A percentile compares a stretch with the other conserved stretches of the same genome.
phyloP scores from a whole-genome alignment of 1,140 invertebrate species.

The Cyclargus thomasi region DNA sequence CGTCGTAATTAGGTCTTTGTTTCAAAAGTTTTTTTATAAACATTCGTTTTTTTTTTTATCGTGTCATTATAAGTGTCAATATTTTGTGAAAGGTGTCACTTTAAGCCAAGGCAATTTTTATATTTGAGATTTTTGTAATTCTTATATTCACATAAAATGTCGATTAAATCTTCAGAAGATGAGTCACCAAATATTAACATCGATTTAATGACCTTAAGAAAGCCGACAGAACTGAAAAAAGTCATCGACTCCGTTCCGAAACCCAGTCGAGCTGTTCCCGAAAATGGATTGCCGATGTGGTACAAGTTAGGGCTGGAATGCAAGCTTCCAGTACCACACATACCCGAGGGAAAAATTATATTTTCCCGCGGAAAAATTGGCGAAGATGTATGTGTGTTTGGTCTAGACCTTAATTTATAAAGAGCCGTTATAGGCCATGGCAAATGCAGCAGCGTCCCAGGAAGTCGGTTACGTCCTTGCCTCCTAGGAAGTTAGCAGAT shows the following conservation, averaged over 20 bases:
- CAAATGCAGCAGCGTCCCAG: no score
- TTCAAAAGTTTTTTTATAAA: no score
- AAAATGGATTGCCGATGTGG: slow-evolving; percentile 66
- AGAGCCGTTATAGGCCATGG: no score
- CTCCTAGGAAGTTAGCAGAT: no score
- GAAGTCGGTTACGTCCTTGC: no score
- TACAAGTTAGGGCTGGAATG: slow-evolving; percentile 57
- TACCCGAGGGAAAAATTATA: slow-evolving; percentile 55
- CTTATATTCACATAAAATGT: slow-evolving; percentile 15
- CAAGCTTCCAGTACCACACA: slow-evolving; percentile 66
- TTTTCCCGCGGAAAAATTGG: slow-evolving; percentile 68
- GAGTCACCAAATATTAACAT: slow-evolving; percentile 41
- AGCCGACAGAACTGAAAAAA: slow-evolving; percentile 65
- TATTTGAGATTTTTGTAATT: background rate
- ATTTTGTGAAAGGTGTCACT: no score
- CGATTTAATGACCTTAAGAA: slow-evolving; percentile 57
- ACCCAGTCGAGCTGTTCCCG: slow-evolving; percentile 58
- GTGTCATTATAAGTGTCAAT: background rate
- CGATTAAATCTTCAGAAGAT: slow-evolving; percentile 31
- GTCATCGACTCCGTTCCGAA: slow-evolving; percentile 65
- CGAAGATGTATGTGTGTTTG: slow-evolving; percentile 52
- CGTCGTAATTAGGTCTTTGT: no score
- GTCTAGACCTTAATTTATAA: no score
- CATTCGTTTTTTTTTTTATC: no score
- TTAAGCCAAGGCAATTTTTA: background rate